Base-by-base conservation (phyloP, 2,797 vertebrate genomes). In the Phaenicophaeus curvirostris region DNA sequence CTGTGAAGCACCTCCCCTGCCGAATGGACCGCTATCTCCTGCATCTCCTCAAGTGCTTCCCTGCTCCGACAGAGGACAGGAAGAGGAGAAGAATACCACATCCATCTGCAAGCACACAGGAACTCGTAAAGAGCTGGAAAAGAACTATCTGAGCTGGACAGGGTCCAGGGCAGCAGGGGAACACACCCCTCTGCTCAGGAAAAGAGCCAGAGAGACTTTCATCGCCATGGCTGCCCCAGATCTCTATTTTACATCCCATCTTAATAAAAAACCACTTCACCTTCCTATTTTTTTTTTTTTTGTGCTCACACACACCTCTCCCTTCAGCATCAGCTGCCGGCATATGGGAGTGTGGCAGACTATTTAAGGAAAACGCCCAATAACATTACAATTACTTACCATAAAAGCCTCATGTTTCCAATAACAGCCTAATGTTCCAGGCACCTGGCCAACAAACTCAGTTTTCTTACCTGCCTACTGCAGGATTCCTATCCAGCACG, bases 311-410 rank as follows among this genome's bases (percentile, higher is more conserved):
- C 46, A 24, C 63, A 71, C 77, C 73, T 82, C 85, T 93, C 63
- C 61, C 78, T 57, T 31, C 89, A 57, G 59, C 77, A 7, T 57
- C 81, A 68, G 92, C 78, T 90, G 81, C 67, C 3, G 5, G 68
- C 68, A 23, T 37, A 85, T 31, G 79, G 92, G 82, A 85, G 62
- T 13, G 72, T 20, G 82, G 71, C 18, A 87, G 90, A 42, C 67
- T 92, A 89, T 95, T 93, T 93, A 92, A 91, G 85, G 92, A 87
- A 79, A 85, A 95, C 33, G 50, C 76, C 93, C 94, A 85, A 87
- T 93, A 95, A 91, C 85, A 58, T 72, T 54, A 78, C 94, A 95
- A 96, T 95, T 91, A 95, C 90, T 96, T 95, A 95, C 89, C 92
- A 87, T 92, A 94, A 95, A 87, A 96, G 88, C 93, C 90, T 90